Evolutionary conservation across 2,797 vertebrate genomes (phyloP), one percentile per base, ranked within the genome.

Genomic region (Clamator glandarius): DNA sequence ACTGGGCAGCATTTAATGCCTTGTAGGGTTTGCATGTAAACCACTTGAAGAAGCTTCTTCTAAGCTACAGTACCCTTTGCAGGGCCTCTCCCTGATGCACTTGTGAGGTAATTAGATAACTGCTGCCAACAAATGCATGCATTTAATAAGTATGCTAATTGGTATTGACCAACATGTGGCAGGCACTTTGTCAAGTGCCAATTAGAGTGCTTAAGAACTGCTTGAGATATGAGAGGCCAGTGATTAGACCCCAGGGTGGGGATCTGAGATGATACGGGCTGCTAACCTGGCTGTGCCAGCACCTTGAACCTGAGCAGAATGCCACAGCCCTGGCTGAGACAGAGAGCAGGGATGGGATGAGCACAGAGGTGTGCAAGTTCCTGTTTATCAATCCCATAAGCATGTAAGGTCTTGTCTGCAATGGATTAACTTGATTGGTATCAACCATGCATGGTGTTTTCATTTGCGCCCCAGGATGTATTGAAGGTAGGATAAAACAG

Each of bases 111-210:
- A 95, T 96, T 62, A 94, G 94, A 85, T 88, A 90, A 85, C 88
- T 55, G 64, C 92, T 29, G 52, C 74, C 79, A 93, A 67, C 86
- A 74, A 85, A 73, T 74, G 23, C 2, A 4, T 36, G 73, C 41
- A 36, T 89, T 95, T 96, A 96, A 90, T 90, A 87, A 95, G 62
- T 62, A 91, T 96, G 95, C 88, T 96, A 96, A 96, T 95, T 96
- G 95, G 55, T 96, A 96, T 97, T 95, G 95, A 96, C 94, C 87
- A 87, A 17, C 28, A 5, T 8, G 74, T 66, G 85, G 94, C 94
- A 91, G 89, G 77, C 70, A 8, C 87, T 96, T 57, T 44, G 52
- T 96, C 94, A 93, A 31, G 26, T 91, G 90, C 87, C 94, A 92
- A 74, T 94, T 83, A 93, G 70, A 87, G 61, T 15, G 75, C 39